Percentiles rank a stretch among this genome's conserved stretches.
phyloP scores from a whole-genome alignment of 2,797 vertebrate genomes.

The Chaetophractus vellerosus region DNA sequence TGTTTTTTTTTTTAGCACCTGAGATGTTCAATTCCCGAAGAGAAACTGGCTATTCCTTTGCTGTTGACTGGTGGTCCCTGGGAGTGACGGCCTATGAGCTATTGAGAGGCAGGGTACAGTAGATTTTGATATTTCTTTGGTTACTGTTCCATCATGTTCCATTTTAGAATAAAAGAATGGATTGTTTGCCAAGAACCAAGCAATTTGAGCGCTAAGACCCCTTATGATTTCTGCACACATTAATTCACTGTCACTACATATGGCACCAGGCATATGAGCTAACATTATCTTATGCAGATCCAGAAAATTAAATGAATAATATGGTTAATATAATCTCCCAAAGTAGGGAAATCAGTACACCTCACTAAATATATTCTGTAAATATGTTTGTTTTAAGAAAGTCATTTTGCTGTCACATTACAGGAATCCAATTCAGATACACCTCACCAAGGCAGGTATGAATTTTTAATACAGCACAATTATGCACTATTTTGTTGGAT shows the following conservation, averaged over 20 bases:
- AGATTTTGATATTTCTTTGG: not conserved
- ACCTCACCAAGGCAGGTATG: not conserved
- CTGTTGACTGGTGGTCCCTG: slow-evolving; percentile 99
- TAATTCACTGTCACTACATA: not conserved
- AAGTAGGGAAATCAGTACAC: not conserved
- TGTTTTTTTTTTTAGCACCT: slow-evolving; percentile 92
- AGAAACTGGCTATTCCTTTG: slow-evolving; percentile 95
- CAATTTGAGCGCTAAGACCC: not conserved
- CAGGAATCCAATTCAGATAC: slow-evolving; percentile 16
- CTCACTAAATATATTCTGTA: slow-evolving; percentile 56
- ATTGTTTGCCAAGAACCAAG: slow-evolving; percentile 13
- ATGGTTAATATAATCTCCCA: slow-evolving; percentile 27
- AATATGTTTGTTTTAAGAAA: slow-evolving; percentile 68
- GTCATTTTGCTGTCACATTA: not conserved
- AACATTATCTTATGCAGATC: not conserved
- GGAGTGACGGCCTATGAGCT: slow-evolving; percentile 98
- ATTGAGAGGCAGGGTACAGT: slow-evolving; percentile 94
- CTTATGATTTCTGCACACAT: not conserved
- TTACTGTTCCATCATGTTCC: slow-evolving; percentile 10
- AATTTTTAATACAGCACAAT: slow-evolving; percentile 68
- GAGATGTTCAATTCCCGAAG: slow-evolving; percentile 95
- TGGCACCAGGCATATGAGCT: not conserved
- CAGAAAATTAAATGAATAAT: slow-evolving; percentile 54
- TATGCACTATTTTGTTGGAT: not conserved
- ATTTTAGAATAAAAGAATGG: not conserved